These are phyloP conservation scores for Drosophila anomalata DNA, from an alignment of 2,888 invertebrate species.

Conservation along the genomic window DNA sequence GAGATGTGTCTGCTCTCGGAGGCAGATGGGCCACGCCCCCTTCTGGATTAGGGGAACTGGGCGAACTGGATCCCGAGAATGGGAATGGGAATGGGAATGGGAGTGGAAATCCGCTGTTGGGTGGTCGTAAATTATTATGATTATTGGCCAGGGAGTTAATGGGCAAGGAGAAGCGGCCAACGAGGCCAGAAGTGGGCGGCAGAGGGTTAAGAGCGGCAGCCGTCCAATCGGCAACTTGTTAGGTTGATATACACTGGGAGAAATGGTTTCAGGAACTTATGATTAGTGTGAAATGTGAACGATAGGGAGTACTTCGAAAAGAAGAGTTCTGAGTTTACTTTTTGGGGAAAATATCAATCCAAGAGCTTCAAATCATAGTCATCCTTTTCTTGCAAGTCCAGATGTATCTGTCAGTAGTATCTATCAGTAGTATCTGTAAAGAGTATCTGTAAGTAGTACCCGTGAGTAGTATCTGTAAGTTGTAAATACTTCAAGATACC, in stretches of 20 bases:
- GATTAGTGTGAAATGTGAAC: neutral
- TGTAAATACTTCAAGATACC: too few relatives aligned
- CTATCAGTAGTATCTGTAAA: too few relatives aligned
- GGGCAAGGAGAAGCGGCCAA: constrained; percentile 52
- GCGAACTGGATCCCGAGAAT: neutral
- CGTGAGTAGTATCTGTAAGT: too few relatives aligned
- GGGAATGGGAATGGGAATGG: constrained; percentile 3
- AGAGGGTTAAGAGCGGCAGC: constrained; percentile 36
- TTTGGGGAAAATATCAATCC: too few relatives aligned
- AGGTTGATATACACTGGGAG: constrained; percentile 28
- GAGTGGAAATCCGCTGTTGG: constrained; percentile 42
- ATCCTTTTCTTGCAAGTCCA: too few relatives aligned
- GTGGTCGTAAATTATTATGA: constrained; percentile 75
- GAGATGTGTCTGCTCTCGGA: constrained; percentile 33
- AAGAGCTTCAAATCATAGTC: too few relatives aligned
- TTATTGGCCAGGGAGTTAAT: constrained; percentile 74
- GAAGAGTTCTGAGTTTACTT: too few relatives aligned
- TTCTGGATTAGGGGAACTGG: neutral
- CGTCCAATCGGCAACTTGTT: constrained; percentile 72
- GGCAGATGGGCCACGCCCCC: constrained; percentile 35
- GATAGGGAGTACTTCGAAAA: too few relatives aligned
- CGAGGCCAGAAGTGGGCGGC: constrained; percentile 12
- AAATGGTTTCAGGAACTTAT: neutral
- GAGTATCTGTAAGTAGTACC: too few relatives aligned
- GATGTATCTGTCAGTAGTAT: too few relatives aligned